Evolutionary conservation across 2,888 invertebrate species (phyloP), one percentile per base, ranked within the genome.

Genomic region (Teleogryllus oceanicus): DNA sequence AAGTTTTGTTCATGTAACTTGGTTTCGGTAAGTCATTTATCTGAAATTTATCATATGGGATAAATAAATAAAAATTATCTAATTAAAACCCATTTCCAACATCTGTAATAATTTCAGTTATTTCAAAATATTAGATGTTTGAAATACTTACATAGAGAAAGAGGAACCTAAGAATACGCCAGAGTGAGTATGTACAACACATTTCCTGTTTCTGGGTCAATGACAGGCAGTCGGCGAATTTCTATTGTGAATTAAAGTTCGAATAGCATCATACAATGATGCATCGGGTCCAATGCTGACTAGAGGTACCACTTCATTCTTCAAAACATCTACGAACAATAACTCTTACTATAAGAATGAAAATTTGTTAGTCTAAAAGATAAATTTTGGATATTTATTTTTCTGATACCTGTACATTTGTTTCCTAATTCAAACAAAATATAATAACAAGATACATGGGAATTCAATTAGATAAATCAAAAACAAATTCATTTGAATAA

Each of bases 121-220:
- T 62, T 62, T 62, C 13, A 62, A 37, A 37, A 37, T 37, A 8
- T 37, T 37, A 8, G 37, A 37, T 37, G 37, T 5, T 37, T 37
- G 37, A 37, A 37, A 37, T 18, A 62, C 97, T 95, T 89, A 99
- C 98, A 89, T 98, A 99, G 88, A 99, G 91, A 90, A 98, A 98
- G 84, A 99, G 92, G 90, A 98, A 99, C 88, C 98, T 93, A 84
- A 99, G 92, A 87, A 99, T 97, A 88, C 99, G 92, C 89, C 99
- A 99, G 98, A 78, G 99, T 99, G 85, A 99, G 92, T 87, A 99
- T 98, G 89, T 98, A 98, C 83, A 99, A 92, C 84, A 98, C 98
- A 88, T 98, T 97, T 86, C 98, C 98, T 74, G 97, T 97, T 82
- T 93, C 92, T 78, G 94, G 94, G 89, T 99, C 98, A 85, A 99